Evolutionary conservation across 2,888 invertebrate genomes (phyloP).

Genomic region (Epirrhoe tristata): DNA sequence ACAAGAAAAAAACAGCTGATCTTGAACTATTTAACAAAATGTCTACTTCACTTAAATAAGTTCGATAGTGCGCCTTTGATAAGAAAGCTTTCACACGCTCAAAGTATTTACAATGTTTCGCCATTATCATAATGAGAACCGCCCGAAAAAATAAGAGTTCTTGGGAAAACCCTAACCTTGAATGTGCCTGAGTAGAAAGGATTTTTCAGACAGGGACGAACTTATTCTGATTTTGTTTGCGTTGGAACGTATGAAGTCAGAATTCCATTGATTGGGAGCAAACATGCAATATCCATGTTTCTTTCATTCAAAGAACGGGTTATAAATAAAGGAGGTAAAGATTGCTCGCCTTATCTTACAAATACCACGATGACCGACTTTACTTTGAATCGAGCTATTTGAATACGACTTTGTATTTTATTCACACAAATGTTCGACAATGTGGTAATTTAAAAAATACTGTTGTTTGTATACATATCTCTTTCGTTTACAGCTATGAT

Average conservation of each 20-base stretch:
- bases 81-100: conserved; percentile 42
- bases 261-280: conserved; percentile 28
- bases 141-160: conserved; percentile 45
- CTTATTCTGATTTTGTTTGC: conserved; percentile 31
- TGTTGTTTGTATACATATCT: background rate
- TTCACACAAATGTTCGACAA: background rate
- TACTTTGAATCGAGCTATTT: conserved; percentile 13
- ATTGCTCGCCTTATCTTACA: conserved; percentile 23
- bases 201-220: conserved; percentile 23
- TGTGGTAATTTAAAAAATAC: background rate
- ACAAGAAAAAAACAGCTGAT: background rate
- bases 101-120: conserved; percentile 41
- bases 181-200: conserved; percentile 30
- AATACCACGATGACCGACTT: conserved; percentile 18
- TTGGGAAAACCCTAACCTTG: conserved; percentile 35
- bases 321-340: conserved; percentile 16
- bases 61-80: conserved; percentile 29
- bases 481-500: no score
- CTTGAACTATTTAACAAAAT: background rate
- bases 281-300: conserved; percentile 24
- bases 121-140: conserved; percentile 43
- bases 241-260: conserved; percentile 12
- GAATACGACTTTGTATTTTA: conserved; percentile 8
- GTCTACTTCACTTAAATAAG: background rate
- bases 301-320: conserved; percentile 11